Evolutionary conservation across 2,888 invertebrate species (phyloP), one percentile per base, ranked within the genome.

Genomic region (Hyalella azteca): DNA sequence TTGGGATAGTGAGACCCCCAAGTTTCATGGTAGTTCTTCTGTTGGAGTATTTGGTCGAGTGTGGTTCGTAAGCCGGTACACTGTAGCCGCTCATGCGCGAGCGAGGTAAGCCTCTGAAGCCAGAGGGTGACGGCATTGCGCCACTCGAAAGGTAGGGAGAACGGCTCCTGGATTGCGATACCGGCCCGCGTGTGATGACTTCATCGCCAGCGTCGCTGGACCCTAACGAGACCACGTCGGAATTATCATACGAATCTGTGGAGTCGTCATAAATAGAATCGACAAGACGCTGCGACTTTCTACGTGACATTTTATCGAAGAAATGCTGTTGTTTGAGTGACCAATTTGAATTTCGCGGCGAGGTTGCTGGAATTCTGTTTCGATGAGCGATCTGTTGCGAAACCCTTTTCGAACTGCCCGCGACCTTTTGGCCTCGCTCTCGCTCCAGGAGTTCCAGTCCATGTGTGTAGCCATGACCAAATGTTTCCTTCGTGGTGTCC

Each of bases 241-340:
- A 66, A 29, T 15, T 19, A 36, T 66, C 66, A 29, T 59, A 26
- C n/a, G 59, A 59, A 36, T 66, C 66, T 36, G 36, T 5, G 29
- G 66, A 66, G 15, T 66, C 66, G 32, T 66, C 66, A 19, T 66
- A 66, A 15, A 66, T 66, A 0, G 66, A 66, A 1, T 66, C 66
- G 9, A 66, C 66, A 19, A 66, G 29, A 7, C 66, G 66, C 15
- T n/a, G 32, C 3, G 66, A 66, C 66, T 36, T 66, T 41, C 45
- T 45, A 40, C 32, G 75, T 7, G 75, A 75, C 40, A 75, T 29
- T 26, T 41, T 22, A 26, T 45, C 75, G 22, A 75, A 75, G 45
- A 75, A 45, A 75, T 40, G 75, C 29, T 75, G 75, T 19, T 75
- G 75, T 22, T 45, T 40, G n/a, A 75, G 75, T 11, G 75, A 39